Conservation (phyloP, 2,888 invertebrate genomes). For the Agrotis puta region DNA sequence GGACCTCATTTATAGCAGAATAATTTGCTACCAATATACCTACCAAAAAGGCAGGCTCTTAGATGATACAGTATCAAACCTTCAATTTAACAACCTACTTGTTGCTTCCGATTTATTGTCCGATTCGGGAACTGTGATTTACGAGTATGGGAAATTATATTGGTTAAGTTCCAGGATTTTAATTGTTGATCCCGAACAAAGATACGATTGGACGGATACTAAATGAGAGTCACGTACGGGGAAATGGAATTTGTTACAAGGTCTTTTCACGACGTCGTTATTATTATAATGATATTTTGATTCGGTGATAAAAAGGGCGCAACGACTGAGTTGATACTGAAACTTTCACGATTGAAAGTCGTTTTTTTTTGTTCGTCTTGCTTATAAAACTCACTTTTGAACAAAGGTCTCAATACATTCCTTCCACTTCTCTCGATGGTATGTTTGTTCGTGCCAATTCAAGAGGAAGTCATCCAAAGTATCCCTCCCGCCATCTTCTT, state of each 20-base stretch:
- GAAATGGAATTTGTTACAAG: conserved; percentile 59
- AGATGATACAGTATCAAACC: conserved; percentile 24
- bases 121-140: conserved; percentile 58
- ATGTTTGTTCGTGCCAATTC: no score
- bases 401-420: no score
- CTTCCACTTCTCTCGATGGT: no score
- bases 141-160: conserved; percentile 67
- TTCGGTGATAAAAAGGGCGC: conserved; percentile 1
- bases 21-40: no score
- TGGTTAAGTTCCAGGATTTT: conserved; percentile 66
- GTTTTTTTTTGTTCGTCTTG: not conserved
- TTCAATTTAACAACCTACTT: conserved; percentile 44
- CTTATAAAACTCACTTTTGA: no score
- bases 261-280: conserved; percentile 45
- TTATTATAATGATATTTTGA: conserved; percentile 32
- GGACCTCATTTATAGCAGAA: no score
- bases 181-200: conserved; percentile 63
- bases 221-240: conserved; percentile 54
- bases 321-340: not conserved
- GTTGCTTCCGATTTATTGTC: conserved; percentile 60
- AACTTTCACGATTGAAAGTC: not conserved
- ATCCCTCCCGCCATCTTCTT: no score
- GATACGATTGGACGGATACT: conserved; percentile 54
- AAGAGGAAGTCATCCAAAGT: no score
- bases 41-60: no score